These are phyloP conservation scores for Sclerurus mexicanus DNA, from an alignment of 2,113 vertebrate genomes.

Conservation along the genomic window DNA sequence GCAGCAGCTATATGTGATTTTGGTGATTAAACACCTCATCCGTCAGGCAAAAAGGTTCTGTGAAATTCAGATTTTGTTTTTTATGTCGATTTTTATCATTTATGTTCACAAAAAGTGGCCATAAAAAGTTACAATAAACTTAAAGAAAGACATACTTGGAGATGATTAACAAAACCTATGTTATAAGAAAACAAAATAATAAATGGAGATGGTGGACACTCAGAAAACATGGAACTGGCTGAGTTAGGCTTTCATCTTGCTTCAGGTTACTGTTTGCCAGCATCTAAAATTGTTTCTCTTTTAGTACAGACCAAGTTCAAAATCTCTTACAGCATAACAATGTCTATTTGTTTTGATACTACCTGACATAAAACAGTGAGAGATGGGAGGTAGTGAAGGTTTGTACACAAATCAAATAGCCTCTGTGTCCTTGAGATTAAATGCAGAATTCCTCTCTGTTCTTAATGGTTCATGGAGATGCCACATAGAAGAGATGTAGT, in stretches of 20 bases:
- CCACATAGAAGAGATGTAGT: background rate
- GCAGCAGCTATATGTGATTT: background rate
- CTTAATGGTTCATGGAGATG: background rate
- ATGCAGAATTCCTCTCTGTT: background rate
- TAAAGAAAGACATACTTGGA: background rate
- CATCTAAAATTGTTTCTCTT: background rate
- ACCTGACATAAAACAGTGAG: background rate
- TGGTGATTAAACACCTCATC: background rate
- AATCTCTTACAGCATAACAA: background rate
- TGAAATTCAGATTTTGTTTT: background rate
- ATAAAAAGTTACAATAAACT: background rate
- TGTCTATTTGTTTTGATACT: background rate
- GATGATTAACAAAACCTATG: background rate
- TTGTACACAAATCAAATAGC: background rate
- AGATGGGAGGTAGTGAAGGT: background rate
- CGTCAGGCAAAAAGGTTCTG: background rate
- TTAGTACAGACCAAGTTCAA: background rate
- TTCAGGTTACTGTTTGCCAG: background rate
- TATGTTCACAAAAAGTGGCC: background rate
- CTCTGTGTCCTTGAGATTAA: slow-evolving; percentile 32
- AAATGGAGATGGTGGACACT: background rate
- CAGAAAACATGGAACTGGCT: background rate
- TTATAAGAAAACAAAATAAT: background rate
- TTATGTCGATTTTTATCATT: background rate
- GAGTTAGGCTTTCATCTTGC: background rate